Evolutionary conservation across 2,113 vertebrate species (phyloP).

Genomic region (Corythornis cristatus): DNA sequence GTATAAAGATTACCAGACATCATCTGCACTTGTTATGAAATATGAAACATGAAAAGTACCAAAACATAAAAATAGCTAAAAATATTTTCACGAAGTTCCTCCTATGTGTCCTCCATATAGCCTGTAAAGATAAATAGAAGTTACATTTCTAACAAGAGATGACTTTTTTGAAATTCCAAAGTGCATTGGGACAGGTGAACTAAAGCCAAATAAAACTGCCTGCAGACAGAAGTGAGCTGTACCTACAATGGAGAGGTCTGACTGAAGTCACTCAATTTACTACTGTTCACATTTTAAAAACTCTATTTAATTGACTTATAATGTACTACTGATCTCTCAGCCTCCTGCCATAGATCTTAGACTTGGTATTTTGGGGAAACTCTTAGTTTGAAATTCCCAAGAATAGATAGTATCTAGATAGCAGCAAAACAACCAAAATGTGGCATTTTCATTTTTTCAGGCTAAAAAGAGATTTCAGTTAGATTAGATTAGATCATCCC

Average conservation of each 20-base stretch:
- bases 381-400: not conserved
- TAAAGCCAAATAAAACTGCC: not conserved
- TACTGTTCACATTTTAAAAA: not conserved
- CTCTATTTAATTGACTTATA: not conserved
- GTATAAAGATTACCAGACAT: not conserved
- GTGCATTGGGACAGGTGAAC: not conserved
- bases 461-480: conserved; percentile 68
- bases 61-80: not conserved
- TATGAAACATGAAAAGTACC: not conserved
- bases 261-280: conserved; percentile 36
- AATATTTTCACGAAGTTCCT: not conserved
- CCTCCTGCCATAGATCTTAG: not conserved
- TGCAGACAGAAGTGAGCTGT: not conserved
- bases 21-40: not conserved
- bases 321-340: not conserved
- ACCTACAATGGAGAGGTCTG: conserved; percentile 6
- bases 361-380: not conserved
- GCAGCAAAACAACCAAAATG: conserved; percentile 29
- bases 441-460: conserved; percentile 42
- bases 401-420: conserved; percentile 29
- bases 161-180: not conserved
- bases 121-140: conserved; percentile 43
- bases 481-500: conserved; percentile 50
- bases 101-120: not conserved
- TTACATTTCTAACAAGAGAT: not conserved